A percentile compares a stretch with the other conserved stretches of the same genome.
Evolutionary conservation across 2,888 invertebrate genomes (phyloP).

Genomic region (Dioctria rufipes): DNA sequence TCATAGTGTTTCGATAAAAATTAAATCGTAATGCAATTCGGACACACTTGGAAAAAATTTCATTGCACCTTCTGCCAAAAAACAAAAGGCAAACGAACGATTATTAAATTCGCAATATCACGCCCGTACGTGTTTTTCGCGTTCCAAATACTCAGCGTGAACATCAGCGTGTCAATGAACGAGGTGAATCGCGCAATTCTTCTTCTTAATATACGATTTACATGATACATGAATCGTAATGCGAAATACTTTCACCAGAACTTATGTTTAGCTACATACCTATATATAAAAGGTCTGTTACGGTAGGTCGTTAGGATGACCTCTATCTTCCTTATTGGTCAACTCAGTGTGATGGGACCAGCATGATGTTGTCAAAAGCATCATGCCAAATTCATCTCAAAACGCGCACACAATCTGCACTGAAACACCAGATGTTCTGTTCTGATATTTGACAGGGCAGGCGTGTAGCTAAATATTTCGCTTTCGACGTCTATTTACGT

Average conservation of each 20-base stretch:
- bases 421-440: background rate
- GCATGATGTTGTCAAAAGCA: slow-evolving; percentile 1
- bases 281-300: background rate
- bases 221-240: background rate
- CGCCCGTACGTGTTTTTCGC: no score
- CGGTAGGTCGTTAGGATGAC: slow-evolving; percentile 26
- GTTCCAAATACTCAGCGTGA: no score
- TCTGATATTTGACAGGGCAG: slow-evolving; percentile 14
- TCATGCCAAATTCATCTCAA: background rate
- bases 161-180: no score
- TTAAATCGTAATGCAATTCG: no score
- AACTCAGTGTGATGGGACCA: background rate
- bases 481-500: slow-evolving; percentile 5
- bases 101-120: no score
- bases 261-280: background rate
- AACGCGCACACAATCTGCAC: background rate
- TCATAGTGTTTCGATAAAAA: no score
- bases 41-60: no score
- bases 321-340: slow-evolving; percentile 19
- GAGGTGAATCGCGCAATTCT: no score
- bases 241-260: background rate
- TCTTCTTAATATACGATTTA: background rate
- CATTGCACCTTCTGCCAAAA: no score
- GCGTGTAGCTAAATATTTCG: slow-evolving; percentile 4
- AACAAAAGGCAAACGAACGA: no score